Percentiles rank a stretch among this genome's conserved stretches.
These are phyloP conservation scores for Eremophila alpestris DNA, from an alignment of 2,797 vertebrate species.

Conservation along the genomic window DNA sequence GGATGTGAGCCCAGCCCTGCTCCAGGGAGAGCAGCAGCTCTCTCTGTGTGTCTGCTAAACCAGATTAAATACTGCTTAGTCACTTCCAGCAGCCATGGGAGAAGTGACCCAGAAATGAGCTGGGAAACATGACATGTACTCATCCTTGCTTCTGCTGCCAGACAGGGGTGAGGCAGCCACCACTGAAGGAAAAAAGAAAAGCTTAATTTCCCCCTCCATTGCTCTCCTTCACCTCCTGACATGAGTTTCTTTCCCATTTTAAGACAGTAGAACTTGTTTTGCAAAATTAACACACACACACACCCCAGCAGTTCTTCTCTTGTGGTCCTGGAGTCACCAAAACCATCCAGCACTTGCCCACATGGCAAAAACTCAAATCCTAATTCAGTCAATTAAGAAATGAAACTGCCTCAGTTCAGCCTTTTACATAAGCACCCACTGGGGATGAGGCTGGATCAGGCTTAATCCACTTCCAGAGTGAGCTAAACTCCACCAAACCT, in stretches of 20 bases:
- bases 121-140: neutral
- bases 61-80: slow-evolving; percentile 34
- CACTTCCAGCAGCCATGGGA: slow-evolving; percentile 11
- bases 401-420: neutral
- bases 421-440: fast-evolving
- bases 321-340: neutral
- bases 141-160: neutral
- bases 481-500: neutral
- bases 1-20: neutral
- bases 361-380: neutral
- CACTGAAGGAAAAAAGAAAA: neutral
- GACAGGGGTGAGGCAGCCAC: neutral
- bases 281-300: neutral
- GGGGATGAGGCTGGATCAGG: neutral
- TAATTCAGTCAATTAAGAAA: neutral
- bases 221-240: neutral
- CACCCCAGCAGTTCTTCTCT: neutral
- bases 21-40: neutral
- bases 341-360: neutral
- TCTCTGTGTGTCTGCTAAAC: neutral
- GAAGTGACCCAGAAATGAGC: slow-evolving; percentile 35
- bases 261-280: neutral
- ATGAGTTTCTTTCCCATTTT: neutral
- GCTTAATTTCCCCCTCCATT: neutral
- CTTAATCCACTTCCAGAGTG: neutral